Evolutionary conservation across 2,888 invertebrate genomes (phyloP).

Genomic region (Trissoscelio sp.): DNA sequence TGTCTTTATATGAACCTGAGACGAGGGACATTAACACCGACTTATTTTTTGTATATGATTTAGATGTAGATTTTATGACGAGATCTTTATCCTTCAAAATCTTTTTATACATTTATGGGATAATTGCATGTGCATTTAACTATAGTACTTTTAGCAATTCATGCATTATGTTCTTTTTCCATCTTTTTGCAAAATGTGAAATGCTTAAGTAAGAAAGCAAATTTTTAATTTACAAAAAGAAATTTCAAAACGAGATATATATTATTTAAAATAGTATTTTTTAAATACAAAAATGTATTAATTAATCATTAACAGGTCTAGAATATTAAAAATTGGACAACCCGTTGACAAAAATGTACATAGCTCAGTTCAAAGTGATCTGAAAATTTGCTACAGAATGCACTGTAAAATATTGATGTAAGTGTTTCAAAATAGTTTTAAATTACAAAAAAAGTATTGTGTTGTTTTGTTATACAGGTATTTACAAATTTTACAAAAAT

Average conservation of each 20-base stretch:
- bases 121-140: conserved; percentile 45
- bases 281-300: too few species aligned
- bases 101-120: conserved; percentile 38
- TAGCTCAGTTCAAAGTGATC: neutral
- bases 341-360: neutral
- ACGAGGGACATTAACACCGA: conserved; percentile 16
- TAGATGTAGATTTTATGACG: conserved; percentile 14
- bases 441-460: too few species aligned
- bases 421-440: neutral
- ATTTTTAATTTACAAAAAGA: too few species aligned
- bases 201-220: conserved; percentile 41
- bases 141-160: conserved; percentile 49
- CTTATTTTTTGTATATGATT: conserved; percentile 36
- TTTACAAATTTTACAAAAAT: conserved; percentile 32
- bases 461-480: neutral
- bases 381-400: conserved; percentile 6
- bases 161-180: conserved; percentile 45
- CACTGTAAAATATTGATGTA: conserved; percentile 25
- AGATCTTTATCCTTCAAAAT: conserved; percentile 11
- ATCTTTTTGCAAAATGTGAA: conserved; percentile 36
- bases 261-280: too few species aligned
- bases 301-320: too few species aligned
- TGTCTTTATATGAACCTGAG: neutral
- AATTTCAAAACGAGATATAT: too few species aligned
- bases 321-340: conserved; percentile 13